Conservation (phyloP, 2,113 vertebrate species). For the Phocoena phocoena region DNA sequence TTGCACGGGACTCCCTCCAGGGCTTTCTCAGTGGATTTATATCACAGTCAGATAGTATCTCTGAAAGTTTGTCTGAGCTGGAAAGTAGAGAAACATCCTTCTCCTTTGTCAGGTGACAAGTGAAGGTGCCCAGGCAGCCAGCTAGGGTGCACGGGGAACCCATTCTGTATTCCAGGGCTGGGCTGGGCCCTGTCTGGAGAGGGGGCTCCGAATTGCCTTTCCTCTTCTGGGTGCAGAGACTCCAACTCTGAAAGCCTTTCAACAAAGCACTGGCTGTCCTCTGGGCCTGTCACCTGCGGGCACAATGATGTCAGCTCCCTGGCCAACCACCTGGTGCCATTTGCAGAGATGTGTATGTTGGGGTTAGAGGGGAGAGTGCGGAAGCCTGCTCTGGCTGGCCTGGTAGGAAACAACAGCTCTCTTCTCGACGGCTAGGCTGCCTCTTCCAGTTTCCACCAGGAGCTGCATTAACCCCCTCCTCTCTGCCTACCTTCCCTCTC, state of each 20-base stretch:
- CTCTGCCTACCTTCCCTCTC: background rate
- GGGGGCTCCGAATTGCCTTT: background rate
- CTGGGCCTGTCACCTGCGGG: slow-evolving; percentile 45
- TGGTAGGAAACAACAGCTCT: slow-evolving; percentile 48
- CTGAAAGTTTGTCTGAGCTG: slow-evolving; percentile 55
- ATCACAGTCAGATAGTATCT: slow-evolving; percentile 60
- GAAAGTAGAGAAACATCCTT: slow-evolving; percentile 66
- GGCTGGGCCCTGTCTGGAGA: background rate
- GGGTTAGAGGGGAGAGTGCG: background rate
- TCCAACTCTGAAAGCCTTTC: slow-evolving; percentile 4
- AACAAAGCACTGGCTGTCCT: slow-evolving; percentile 58
- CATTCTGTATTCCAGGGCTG: background rate
- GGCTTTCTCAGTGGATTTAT: slow-evolving; percentile 81
- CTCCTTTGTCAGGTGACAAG: slow-evolving; percentile 64
- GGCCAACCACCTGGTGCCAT: slow-evolving; percentile 45
- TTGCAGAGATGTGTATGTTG: background rate
- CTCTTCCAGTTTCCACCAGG: background rate
- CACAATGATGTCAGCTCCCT: slow-evolving; percentile 45
- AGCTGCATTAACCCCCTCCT: background rate
- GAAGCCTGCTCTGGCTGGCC: slow-evolving; percentile 58
- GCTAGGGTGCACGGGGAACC: background rate
- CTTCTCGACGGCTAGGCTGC: background rate
- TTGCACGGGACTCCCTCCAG: slow-evolving; percentile 71
- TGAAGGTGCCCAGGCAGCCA: background rate
- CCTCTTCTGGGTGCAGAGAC: background rate